Evolutionary conservation across 2,797 vertebrate species (phyloP).

Genomic region (Gila robusta): DNA sequence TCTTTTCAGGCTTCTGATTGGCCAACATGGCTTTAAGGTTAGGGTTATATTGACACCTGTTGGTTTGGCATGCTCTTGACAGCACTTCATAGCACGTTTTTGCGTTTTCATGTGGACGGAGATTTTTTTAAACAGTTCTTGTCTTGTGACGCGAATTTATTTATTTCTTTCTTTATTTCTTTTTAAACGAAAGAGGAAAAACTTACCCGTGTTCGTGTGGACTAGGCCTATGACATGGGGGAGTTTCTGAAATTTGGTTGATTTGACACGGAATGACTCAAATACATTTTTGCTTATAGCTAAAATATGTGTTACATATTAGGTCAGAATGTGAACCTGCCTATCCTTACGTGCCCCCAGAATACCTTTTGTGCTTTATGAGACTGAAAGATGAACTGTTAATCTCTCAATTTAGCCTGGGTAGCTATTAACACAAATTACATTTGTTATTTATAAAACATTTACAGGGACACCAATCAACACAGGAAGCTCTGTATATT

Average conservation of each 20-base stretch:
- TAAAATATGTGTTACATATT: background rate
- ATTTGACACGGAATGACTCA: background rate
- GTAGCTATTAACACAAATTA: conserved; percentile 8
- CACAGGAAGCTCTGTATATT: conserved; percentile 12
- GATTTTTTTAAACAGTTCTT: too few relatives aligned
- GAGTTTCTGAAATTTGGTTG: background rate
- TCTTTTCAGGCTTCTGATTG: too few relatives aligned
- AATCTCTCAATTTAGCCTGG: background rate
- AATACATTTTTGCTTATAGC: background rate
- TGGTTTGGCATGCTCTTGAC: too few relatives aligned
- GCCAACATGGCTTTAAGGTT: too few relatives aligned
- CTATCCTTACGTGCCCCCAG: background rate
- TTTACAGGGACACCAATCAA: conserved; percentile 25
- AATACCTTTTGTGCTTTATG: background rate
- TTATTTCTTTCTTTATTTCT: too few relatives aligned
- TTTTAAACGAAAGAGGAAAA: too few relatives aligned
- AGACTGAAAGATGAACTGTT: conserved; percentile 3
- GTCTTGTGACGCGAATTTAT: too few relatives aligned
- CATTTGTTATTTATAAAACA: conserved; percentile 21
- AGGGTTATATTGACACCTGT: too few relatives aligned
- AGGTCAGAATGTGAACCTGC: background rate
- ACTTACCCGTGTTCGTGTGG: too few relatives aligned
- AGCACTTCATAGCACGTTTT: too few relatives aligned
- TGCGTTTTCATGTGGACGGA: too few relatives aligned
- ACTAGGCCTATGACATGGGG: too few relatives aligned